Evolutionary conservation across 2,797 vertebrate genomes (phyloP), one percentile per base, ranked within the genome.

Genomic region (Channallabes apus): DNA sequence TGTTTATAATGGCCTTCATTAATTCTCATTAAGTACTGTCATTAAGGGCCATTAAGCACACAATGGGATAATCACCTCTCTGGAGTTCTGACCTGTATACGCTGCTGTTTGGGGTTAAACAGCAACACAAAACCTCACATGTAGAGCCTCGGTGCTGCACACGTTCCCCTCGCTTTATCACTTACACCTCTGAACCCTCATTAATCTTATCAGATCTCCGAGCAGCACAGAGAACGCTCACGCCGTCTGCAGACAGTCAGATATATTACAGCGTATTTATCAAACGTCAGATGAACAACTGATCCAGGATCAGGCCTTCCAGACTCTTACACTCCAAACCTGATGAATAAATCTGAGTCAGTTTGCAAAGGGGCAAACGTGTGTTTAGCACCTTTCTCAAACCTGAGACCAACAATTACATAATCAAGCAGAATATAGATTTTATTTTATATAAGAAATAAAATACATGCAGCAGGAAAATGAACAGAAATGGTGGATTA

Each of bases 91-190:
- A 90, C 88, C 90, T 87, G 90, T 89, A 89, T 88, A 83, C 79
- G 65, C 85, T 80, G 85, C 86, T 86, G 86, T 85, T 87, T 84
- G 86, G 89, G 94, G 94, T 94, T 95, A 94, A 95, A 84, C 85
- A 89, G 90, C 91, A 91, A 94, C 90, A 91, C 90, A 85, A 86
- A 93, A 94, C 92, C 93, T 93, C 69, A 80, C 59, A 65, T 80
- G 78, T 80, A 35, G 61, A 29, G 61, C n/a, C 62, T 29, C 15
- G 1, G 24, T 29, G 61, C 78, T 51, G 38, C 61, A 65, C 38
- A 46, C 78, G 7, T 27, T 65, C 78, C 78, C 41, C 35, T 20
- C 24, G 17, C 78, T 51, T 73, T 81, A 64, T 83, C 64, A 84
- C 80, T 79, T 41, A 75, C 86, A 83, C 80, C 75, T 27, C 82